Percentiles rank a stretch among this genome's conserved stretches.
Conservation (phyloP, 2,888 invertebrate species). For the Sesamia inferens region DNA sequence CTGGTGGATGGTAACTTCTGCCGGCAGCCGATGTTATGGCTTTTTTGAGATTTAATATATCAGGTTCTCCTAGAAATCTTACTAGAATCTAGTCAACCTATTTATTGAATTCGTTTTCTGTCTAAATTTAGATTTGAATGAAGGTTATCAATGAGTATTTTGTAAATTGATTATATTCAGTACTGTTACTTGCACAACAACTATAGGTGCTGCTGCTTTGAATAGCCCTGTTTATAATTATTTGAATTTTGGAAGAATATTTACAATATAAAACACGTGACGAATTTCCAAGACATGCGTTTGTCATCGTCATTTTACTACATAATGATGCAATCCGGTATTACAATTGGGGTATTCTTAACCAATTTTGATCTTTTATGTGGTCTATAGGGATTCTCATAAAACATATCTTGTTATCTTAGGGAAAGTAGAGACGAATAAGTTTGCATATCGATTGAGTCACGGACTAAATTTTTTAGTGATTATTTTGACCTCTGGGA, state of each 20-base stretch:
- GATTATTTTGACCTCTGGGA: too few relatives aligned
- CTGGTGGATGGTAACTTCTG: too few relatives aligned
- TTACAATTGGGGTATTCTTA: conserved; percentile 9
- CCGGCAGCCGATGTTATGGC: too few relatives aligned
- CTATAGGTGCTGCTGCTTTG: neutral
- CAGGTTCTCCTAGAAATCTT: neutral
- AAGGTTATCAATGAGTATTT: conserved; percentile 15
- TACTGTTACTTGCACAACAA: neutral
- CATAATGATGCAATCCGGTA: neutral
- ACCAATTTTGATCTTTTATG: conserved; percentile 19
- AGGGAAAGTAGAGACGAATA: neutral
- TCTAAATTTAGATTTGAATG: neutral
- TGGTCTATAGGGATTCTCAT: neutral
- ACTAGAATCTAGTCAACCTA: conserved; percentile 8
- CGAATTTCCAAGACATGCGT: neutral
- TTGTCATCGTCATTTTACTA: neutral
- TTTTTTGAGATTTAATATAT: neutral
- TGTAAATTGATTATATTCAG: neutral
- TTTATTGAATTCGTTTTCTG: conserved; percentile 10
- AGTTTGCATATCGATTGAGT: too few relatives aligned
- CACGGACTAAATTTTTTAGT: too few relatives aligned
- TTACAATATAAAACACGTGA: neutral
- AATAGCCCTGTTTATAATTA: neutral
- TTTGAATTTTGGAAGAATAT: neutral
- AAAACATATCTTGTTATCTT: neutral